Evolutionary conservation across 2,113 vertebrate species (phyloP), one percentile per base, ranked within the genome.

Genomic region (Grantiella picta): DNA sequence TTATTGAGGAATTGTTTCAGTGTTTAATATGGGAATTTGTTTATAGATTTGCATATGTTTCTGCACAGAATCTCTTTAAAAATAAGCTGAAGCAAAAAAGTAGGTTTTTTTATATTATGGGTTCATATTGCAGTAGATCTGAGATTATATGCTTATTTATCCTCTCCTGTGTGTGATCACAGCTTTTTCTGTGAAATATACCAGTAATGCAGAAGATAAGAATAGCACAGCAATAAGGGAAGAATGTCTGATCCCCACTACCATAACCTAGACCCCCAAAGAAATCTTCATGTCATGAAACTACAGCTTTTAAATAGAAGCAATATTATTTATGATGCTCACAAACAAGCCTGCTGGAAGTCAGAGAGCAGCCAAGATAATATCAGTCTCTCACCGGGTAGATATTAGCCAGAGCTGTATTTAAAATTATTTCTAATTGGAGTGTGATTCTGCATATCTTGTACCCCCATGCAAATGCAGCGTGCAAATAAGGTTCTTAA

Each of bases 381-480:
- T 64, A 59, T 45, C 61, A 76, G 7, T 54, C 42, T 49, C 57
- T 94, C 29, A 38, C 79, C 56, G 71, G 38, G 42, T 38, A 71
- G 40, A 23, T 79, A 83, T 56, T 88, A 94, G 54, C 47, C n/a
- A 54, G 42, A 57, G 60, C 18, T 94, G 49, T 75, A 75, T 83
- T 85, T 89, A 24, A 86, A 80, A 91, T 82, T 31, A 69, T 72
- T 93, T 85, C 70, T 89, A 83, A 80, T 68, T 80, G 59, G 45
- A 90, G 44, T 85, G 89, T 94, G 89, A 90, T 87, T 87, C 88
- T 90, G 93, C 90, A 90, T 94, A 91, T 86, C 85, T 90, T 70
- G 69, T 84, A 24, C 22, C 50, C 8, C 42, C 65, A 21, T 72
- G 69, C 56, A 93, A 95, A 90, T 53, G 33, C 21, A 59, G 42